These are phyloP conservation scores for Vulpes ferrilata DNA, from an alignment of 2,113 vertebrate genomes.

Conservation along the genomic window DNA sequence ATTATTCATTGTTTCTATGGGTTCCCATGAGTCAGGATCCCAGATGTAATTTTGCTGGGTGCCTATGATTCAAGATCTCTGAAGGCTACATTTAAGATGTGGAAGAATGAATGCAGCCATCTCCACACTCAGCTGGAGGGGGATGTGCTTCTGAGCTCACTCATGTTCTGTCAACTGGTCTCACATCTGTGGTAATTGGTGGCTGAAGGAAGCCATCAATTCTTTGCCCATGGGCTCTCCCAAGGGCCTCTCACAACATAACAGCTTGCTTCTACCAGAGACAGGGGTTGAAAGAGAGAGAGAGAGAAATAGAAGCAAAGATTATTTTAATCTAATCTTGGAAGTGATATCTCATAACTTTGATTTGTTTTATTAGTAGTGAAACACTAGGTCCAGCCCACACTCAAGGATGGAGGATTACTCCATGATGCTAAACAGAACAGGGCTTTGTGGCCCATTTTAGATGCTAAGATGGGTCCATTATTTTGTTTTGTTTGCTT, in stretches of 20 bases:
- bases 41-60: background rate
- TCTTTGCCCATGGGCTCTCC: fast-evolving
- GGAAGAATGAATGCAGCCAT: fast-evolving
- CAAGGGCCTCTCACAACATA: fast-evolving
- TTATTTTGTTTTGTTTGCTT: background rate
- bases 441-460: background rate
- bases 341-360: background rate
- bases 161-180: background rate
- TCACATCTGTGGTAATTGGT: background rate
- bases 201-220: background rate
- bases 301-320: background rate
- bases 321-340: background rate
- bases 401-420: background rate
- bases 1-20: background rate
- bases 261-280: background rate
- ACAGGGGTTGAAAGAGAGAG: background rate
- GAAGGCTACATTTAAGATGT: fast-evolving
- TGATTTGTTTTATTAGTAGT: background rate
- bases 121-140: background rate
- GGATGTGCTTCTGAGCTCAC: background rate
- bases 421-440: background rate
- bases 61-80: background rate
- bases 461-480: background rate
- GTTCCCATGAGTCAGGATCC: background rate
- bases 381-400: background rate